Conservation (phyloP, 2,797 vertebrate species). For the Eulemur rubriventer region DNA sequence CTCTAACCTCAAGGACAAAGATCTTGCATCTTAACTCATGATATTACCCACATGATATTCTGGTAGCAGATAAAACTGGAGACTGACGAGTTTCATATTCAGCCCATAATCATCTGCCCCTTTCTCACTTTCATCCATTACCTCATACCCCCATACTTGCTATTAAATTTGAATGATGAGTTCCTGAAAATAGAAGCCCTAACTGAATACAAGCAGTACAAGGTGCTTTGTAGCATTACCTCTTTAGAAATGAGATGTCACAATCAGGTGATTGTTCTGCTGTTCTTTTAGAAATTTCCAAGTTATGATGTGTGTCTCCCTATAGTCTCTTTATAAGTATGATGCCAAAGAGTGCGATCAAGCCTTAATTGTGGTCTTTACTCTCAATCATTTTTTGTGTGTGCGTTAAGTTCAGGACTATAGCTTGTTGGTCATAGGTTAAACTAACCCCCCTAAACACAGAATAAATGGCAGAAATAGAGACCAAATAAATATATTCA, state of each 20-base stretch:
- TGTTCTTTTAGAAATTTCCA: not conserved
- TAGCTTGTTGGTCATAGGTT: not conserved
- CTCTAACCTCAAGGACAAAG: not conserved
- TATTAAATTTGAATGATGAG: conserved; percentile 13
- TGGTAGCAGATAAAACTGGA: not conserved
- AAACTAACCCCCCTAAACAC: not conserved
- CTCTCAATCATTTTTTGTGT: not conserved
- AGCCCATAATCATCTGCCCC: not conserved
- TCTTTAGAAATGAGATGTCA: not conserved
- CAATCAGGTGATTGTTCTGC: not conserved
- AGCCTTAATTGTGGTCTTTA: not conserved
- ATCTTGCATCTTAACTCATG: not conserved
- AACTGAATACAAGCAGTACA: not conserved
- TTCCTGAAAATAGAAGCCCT: not conserved
- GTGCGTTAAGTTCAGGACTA: not conserved
- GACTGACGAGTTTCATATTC: not conserved
- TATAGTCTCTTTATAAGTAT: not conserved
- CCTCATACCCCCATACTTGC: not conserved
- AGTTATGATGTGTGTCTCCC: not conserved
- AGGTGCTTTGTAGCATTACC: not conserved
- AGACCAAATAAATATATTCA: not conserved
- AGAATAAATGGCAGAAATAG: not conserved
- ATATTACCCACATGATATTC: not conserved
- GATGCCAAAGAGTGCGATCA: not conserved
- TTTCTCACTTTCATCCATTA: not conserved